These are phyloP conservation scores for Saguinus midas DNA, from an alignment of 2,113 vertebrate species.

Conservation along the genomic window DNA sequence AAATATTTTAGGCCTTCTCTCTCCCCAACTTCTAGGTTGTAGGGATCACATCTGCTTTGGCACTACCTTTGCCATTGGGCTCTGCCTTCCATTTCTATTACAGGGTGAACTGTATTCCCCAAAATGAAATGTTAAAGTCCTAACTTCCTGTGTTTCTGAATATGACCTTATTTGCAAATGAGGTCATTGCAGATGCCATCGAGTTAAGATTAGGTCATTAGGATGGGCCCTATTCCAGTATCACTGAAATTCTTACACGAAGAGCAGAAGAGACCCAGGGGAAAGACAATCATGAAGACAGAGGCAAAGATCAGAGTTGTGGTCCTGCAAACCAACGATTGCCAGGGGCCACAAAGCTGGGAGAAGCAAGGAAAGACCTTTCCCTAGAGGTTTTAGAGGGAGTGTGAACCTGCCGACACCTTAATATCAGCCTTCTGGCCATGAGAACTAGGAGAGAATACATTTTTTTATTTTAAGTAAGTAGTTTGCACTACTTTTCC, in stretches of 20 bases:
- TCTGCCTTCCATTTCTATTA: not conserved
- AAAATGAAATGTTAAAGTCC: not conserved
- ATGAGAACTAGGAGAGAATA: not conserved
- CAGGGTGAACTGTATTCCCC: not conserved
- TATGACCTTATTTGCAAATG: not conserved
- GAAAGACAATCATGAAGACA: not conserved
- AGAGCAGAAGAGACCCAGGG: not conserved
- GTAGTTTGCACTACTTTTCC: not conserved
- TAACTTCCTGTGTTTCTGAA: not conserved
- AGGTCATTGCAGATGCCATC: not conserved
- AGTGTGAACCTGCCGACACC: rapidly evolving
- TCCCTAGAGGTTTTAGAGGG: too few species aligned
- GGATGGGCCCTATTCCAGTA: not conserved
- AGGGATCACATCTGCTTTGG: too few species aligned
- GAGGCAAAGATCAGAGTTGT: not conserved
- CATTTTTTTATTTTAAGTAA: not conserved
- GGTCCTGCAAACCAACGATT: not conserved
- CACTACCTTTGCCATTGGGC: not conserved
- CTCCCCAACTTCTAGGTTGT: rapidly evolving
- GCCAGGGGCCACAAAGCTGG: not conserved
- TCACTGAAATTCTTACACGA: not conserved
- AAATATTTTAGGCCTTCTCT: not conserved
- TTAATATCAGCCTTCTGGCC: too few species aligned
- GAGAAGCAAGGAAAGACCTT: not conserved
- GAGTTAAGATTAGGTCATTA: not conserved